These are phyloP conservation scores for Craseonycteris thonglongyai DNA, from an alignment of 2,113 vertebrate species.

Conservation along the genomic window DNA sequence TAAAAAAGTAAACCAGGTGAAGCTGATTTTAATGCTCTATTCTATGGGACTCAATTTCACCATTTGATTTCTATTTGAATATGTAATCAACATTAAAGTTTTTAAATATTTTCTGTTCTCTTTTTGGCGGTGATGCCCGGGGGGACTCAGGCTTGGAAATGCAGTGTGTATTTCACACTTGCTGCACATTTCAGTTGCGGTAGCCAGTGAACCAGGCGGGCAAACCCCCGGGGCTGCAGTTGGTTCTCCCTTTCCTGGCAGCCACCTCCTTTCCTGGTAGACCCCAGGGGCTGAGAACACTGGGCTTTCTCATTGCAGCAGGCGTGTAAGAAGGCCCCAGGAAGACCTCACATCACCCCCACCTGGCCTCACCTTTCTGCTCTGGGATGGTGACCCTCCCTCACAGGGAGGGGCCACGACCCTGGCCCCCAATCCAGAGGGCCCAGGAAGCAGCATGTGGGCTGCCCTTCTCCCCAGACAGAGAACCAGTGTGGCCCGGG, in stretches of 20 bases:
- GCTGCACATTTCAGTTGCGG: background rate
- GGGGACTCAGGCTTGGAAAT: background rate
- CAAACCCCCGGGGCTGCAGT: rapidly evolving
- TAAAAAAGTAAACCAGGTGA: background rate
- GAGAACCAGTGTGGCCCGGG: background rate
- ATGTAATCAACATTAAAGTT: background rate
- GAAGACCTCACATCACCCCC: background rate
- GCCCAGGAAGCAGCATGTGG: background rate
- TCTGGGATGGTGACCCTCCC: background rate
- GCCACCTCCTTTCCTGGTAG: background rate
- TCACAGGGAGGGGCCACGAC: background rate
- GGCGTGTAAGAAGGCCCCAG: background rate
- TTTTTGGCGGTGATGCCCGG: background rate
- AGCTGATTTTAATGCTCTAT: background rate
- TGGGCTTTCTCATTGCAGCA: background rate
- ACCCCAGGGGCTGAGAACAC: background rate
- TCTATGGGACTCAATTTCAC: background rate
- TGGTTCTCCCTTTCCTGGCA: background rate
- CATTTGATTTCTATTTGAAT: background rate
- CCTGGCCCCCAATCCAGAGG: background rate
- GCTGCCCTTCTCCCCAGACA: background rate
- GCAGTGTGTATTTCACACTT: background rate
- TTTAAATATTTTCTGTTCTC: background rate
- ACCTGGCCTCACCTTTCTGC: background rate
- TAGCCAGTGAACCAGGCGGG: background rate